phyloP scores from a whole-genome alignment of 2,113 vertebrate species.

The Craseonycteris thonglongyai region DNA sequence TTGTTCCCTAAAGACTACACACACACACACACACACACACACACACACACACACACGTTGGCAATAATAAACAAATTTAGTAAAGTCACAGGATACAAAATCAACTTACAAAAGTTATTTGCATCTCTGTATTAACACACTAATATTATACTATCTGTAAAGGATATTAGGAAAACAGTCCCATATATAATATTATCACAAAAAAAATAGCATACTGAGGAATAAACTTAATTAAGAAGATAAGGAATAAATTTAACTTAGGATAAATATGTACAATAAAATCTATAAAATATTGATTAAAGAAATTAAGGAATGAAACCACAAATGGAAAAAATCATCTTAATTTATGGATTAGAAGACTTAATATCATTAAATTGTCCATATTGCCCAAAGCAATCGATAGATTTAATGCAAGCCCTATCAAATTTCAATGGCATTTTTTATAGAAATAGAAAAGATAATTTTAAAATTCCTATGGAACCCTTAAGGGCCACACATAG shows the following conservation, averaged over 20 bases:
- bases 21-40: background rate
- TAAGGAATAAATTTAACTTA: background rate
- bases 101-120: background rate
- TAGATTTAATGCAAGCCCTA: background rate
- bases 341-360: background rate
- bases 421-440: background rate
- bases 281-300: background rate
- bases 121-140: background rate
- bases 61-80: background rate
- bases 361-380: background rate
- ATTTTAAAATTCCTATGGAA: background rate
- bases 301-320: background rate
- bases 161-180: background rate
- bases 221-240: background rate
- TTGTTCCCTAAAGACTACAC: background rate
- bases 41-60: background rate
- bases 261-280: background rate
- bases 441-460: background rate
- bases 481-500: background rate
- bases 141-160: background rate
- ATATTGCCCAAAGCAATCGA: background rate
- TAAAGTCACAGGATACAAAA: background rate
- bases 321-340: background rate
- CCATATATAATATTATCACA: background rate
- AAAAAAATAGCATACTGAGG: background rate